These are phyloP conservation scores for Xestia c-nigrum DNA, from an alignment of 2,888 invertebrate genomes.

Conservation along the genomic window DNA sequence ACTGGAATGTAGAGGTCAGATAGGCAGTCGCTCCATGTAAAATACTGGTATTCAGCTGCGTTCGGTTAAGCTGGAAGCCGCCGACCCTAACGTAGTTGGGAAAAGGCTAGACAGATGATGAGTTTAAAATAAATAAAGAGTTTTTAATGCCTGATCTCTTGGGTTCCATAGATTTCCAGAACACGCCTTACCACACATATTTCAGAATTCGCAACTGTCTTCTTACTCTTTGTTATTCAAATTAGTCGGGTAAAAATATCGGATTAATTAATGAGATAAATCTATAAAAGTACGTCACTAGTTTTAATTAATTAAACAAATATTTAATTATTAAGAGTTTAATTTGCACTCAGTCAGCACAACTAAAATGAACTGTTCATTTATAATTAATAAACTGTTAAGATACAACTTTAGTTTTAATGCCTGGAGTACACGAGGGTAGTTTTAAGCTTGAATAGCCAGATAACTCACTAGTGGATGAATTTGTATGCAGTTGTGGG, in stretches of 20 bases:
- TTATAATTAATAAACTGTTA: slow-evolving; percentile 46
- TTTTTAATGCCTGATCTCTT: not conserved
- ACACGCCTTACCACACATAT: not conserved
- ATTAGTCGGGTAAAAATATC: not conserved
- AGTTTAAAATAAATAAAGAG: too few relatives aligned
- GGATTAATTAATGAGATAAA: not conserved
- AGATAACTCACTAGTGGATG: too few relatives aligned
- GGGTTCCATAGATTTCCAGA: not conserved
- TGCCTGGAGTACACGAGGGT: not conserved
- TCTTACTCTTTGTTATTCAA: not conserved
- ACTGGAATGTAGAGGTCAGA: too few relatives aligned
- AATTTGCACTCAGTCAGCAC: slow-evolving; percentile 5
- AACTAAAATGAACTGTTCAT: slow-evolving; percentile 22
- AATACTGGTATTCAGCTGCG: too few relatives aligned
- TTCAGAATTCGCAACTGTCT: not conserved
- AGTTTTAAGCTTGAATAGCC: not conserved
- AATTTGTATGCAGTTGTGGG: too few relatives aligned
- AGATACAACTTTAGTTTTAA: slow-evolving; percentile 25
- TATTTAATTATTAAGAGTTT: too few relatives aligned
- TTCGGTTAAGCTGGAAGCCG: too few relatives aligned
- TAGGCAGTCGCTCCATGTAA: too few relatives aligned
- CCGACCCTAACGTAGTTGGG: too few relatives aligned
- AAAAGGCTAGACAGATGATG: too few relatives aligned
- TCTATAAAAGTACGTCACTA: slow-evolving; percentile 4
- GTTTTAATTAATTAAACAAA: slow-evolving; percentile 6